Conservation (phyloP, 2,888 invertebrate species). For the Ctenicera cuprea region DNA sequence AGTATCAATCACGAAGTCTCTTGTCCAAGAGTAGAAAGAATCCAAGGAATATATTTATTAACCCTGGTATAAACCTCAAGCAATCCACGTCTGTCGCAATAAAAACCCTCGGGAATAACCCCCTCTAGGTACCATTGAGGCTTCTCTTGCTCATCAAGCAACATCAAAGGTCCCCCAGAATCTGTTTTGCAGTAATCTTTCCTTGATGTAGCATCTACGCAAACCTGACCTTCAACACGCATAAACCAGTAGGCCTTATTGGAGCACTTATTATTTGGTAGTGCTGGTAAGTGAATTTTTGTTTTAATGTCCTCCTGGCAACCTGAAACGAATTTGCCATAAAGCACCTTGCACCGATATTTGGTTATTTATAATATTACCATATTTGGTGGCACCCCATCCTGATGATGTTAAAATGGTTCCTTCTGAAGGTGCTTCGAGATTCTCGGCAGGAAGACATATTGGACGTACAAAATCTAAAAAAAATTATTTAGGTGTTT, state of each 20-base stretch:
- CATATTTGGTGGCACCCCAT: constrained; percentile 4
- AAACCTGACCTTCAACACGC: constrained; percentile 65
- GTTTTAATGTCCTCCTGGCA: constrained; percentile 73
- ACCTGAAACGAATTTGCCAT: not conserved
- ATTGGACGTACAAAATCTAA: constrained; percentile 75
- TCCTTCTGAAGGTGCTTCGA: not conserved
- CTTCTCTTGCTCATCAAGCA: not conserved
- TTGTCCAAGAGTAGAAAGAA: not conserved
- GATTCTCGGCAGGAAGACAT: constrained; percentile 72
- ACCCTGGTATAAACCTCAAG: constrained; percentile 86
- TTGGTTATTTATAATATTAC: constrained; percentile 3
- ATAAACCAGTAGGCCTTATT: not conserved
- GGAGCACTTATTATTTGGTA: constrained; percentile 70
- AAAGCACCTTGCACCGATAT: not conserved
- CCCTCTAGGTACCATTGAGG: constrained; percentile 71
- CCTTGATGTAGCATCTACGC: constrained; percentile 64
- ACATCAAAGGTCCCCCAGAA: constrained; percentile 82
- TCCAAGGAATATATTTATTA: constrained; percentile 82
- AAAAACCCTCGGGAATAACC: constrained; percentile 91
- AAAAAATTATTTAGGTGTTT: not conserved
- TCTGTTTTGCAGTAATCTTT: constrained; percentile 86
- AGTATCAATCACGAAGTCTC: too few species aligned
- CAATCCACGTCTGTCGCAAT: constrained; percentile 83
- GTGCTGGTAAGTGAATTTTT: constrained; percentile 68
- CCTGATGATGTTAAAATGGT: constrained; percentile 45